Conservation (phyloP, 2,113 vertebrate species). For the Stomatorhinus ivindoensis region DNA sequence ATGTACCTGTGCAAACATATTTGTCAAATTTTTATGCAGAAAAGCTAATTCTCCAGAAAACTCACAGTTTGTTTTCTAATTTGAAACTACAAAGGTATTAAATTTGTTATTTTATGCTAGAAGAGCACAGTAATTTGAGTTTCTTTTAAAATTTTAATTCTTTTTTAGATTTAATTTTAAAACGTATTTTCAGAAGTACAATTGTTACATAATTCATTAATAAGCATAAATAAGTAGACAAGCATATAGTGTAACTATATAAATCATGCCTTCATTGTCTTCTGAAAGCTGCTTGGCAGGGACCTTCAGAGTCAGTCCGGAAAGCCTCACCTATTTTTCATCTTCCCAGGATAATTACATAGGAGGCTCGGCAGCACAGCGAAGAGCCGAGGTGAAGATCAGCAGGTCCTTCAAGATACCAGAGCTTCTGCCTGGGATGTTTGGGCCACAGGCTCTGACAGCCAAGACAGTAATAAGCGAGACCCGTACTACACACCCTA, state of each 20-base stretch:
- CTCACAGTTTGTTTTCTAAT: background rate
- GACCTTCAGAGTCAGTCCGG: background rate
- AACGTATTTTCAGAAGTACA: background rate
- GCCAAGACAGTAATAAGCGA: background rate
- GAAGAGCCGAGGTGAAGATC: background rate
- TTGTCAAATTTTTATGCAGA: background rate
- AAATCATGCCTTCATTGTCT: background rate
- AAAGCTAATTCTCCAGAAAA: background rate
- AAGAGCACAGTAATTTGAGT: background rate
- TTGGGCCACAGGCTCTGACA: background rate
- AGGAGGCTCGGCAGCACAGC: background rate
- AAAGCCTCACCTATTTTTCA: background rate
- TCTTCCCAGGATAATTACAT: background rate
- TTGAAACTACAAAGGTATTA: background rate
- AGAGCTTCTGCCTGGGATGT: background rate
- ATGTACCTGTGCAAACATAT: too few species aligned
- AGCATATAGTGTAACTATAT: background rate
- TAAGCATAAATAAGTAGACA: background rate
- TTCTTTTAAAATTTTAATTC: background rate
- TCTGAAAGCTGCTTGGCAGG: background rate
- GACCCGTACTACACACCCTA: background rate
- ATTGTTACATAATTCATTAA: background rate
- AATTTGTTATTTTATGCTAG: background rate
- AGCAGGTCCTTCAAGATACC: background rate
- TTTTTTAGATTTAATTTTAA: background rate